Percentiles rank a stretch among this genome's conserved stretches.
Conservation (phyloP, 2,888 invertebrate genomes). For the Andrena dorsata region DNA sequence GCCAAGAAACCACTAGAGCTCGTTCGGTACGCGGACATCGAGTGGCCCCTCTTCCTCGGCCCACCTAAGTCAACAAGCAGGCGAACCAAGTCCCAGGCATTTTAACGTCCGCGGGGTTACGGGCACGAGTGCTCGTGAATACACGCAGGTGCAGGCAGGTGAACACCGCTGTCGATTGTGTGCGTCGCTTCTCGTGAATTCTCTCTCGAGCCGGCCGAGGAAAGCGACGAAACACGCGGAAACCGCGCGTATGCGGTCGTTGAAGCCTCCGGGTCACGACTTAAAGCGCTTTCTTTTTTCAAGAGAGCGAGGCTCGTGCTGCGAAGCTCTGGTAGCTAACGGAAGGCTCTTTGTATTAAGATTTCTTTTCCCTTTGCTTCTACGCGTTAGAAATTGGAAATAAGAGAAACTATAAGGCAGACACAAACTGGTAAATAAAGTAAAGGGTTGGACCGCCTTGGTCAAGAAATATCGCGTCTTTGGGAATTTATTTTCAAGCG, state of each 20-base stretch:
- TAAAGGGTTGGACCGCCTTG: no score
- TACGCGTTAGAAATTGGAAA: no score
- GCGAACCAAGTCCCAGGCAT: constrained; percentile 43
- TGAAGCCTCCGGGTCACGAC: constrained; percentile 9
- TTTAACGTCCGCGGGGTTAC: constrained; percentile 66
- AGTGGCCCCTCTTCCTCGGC: constrained; percentile 68
- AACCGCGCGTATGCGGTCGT: constrained; percentile 21
- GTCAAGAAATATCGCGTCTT: no score
- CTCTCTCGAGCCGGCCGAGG: constrained; percentile 17
- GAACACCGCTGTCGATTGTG: constrained; percentile 39
- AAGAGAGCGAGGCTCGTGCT: no score
- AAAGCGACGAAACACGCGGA: constrained; percentile 40
- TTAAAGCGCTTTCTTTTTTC: neutral
- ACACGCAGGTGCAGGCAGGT: constrained; percentile 68
- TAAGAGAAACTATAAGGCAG: no score
- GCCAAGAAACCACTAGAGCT: constrained; percentile 66
- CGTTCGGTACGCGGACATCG: constrained; percentile 64
- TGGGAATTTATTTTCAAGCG: no score
- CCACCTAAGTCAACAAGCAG: constrained; percentile 72
- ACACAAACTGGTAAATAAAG: no score
- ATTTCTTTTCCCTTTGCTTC: no score
- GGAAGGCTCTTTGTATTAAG: no score
- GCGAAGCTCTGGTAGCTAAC: no score
- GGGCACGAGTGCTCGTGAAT: constrained; percentile 55
- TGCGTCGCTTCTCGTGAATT: constrained; percentile 42